Conservation (phyloP, 1,140 invertebrate genomes). For the Calliopsis andreniformis region DNA sequence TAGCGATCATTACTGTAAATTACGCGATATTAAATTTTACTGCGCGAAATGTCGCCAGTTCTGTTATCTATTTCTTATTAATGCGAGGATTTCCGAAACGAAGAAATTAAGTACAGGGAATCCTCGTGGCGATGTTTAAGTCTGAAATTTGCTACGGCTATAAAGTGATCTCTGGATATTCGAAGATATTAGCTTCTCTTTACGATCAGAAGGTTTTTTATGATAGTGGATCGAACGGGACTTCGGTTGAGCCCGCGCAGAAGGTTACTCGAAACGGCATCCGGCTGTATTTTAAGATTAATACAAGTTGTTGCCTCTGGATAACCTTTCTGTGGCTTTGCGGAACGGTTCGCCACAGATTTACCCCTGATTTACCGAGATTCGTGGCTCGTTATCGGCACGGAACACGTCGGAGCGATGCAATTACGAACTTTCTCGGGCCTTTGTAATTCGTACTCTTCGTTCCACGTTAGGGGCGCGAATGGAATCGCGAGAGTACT, state of each 20-base stretch:
- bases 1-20: too few species aligned
- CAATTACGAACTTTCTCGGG: neutral
- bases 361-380: slow-evolving; percentile 30
- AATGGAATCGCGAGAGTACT: neutral
- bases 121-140: neutral
- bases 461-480: neutral
- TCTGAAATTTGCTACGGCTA: slow-evolving; percentile 4
- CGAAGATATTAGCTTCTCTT: slow-evolving; percentile 39
- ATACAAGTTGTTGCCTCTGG: slow-evolving; percentile 30
- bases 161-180: slow-evolving; percentile 22
- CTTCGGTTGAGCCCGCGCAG: neutral
- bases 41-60: too few species aligned
- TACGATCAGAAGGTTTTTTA: slow-evolving; percentile 42
- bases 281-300: slow-evolving; percentile 51
- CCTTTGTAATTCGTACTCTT: neutral
- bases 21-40: too few species aligned
- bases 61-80: too few species aligned
- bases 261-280: neutral
- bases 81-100: too few species aligned
- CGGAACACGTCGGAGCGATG: neutral
- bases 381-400: slow-evolving; percentile 35
- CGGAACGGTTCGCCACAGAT: slow-evolving; percentile 44
- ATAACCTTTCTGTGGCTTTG: slow-evolving; percentile 15
- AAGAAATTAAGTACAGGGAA: neutral
- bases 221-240: neutral